Conservation (phyloP, 2,888 invertebrate genomes). For the Diloba caeruleocephala region DNA sequence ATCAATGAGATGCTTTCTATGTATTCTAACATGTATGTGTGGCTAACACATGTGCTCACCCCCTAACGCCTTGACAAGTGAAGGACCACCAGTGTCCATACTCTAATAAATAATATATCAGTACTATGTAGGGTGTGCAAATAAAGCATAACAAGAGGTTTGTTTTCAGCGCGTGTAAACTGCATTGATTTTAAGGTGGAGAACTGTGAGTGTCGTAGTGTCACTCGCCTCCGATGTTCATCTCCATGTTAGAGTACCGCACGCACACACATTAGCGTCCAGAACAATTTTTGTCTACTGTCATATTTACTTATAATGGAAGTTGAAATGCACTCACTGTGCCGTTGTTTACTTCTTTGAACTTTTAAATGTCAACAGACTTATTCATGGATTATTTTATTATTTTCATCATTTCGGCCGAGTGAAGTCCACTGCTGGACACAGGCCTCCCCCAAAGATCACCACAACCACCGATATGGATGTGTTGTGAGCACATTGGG, state of each 20-base stretch:
- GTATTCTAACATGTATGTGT: constrained; percentile 54
- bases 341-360: background rate
- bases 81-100: constrained; percentile 20
- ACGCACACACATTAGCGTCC: constrained; percentile 73
- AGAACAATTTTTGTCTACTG: constrained; percentile 67
- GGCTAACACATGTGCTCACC: constrained; percentile 49
- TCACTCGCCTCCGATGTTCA: constrained; percentile 83
- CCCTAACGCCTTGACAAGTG: constrained; percentile 20
- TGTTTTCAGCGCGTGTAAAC: constrained; percentile 90
- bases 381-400: background rate
- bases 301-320: constrained; percentile 25
- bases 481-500: no score
- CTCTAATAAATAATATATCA: constrained; percentile 38
- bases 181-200: constrained; percentile 90
- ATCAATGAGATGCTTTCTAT: constrained; percentile 54
- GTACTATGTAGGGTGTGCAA: constrained; percentile 70
- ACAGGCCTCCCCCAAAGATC: no score
- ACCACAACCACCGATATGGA: no score
- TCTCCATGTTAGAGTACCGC: constrained; percentile 85
- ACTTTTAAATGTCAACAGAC: constrained; percentile 1
- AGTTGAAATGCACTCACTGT: constrained; percentile 12
- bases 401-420: no score
- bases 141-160: constrained; percentile 83
- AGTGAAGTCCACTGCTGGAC: no score
- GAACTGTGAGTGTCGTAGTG: constrained; percentile 89